A percentile compares a stretch with the other conserved stretches of the same genome.
Evolutionary conservation across 2,888 invertebrate species (phyloP).

Genomic region (Drosophila affinis): DNA sequence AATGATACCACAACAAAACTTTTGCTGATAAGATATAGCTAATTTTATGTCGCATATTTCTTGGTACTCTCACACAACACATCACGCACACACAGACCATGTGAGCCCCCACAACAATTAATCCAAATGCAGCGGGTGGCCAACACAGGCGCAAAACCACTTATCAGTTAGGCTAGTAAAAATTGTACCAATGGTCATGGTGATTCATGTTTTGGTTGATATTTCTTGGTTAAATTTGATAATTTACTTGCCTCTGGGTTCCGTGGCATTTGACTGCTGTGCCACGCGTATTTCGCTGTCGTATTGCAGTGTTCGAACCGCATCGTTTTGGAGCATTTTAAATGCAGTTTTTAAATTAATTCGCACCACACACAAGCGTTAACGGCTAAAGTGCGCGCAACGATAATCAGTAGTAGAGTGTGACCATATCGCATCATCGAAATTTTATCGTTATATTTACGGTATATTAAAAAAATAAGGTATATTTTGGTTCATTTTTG

Average conservation of each 20-base stretch:
- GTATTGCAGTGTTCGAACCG: constrained; percentile 81
- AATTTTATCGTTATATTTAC: too few species aligned
- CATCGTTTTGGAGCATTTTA: constrained; percentile 82
- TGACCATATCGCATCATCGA: neutral
- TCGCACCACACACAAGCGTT: neutral
- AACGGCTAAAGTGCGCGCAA: constrained; percentile 6
- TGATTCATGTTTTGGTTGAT: constrained; percentile 54
- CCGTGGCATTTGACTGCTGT: constrained; percentile 69
- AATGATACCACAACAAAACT: constrained; percentile 45
- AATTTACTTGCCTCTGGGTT: constrained; percentile 76
- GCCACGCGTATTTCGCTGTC: constrained; percentile 83
- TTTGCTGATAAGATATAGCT: constrained; percentile 68
- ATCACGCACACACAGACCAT: constrained; percentile 36
- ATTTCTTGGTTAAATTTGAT: neutral
- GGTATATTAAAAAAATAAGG: too few species aligned
- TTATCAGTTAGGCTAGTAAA: constrained; percentile 48
- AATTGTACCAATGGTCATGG: constrained; percentile 12
- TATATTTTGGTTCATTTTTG: too few species aligned
- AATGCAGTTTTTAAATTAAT: constrained; percentile 26
- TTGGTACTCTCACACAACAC: constrained; percentile 4
- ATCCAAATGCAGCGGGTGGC: constrained; percentile 48
- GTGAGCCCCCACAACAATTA: constrained; percentile 39
- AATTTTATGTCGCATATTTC: constrained; percentile 21
- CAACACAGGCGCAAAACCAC: constrained; percentile 2
- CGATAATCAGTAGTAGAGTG: constrained; percentile 5